Evolutionary conservation across 2,113 vertebrate genomes (phyloP).

Genomic region (Gallinago undulata): DNA sequence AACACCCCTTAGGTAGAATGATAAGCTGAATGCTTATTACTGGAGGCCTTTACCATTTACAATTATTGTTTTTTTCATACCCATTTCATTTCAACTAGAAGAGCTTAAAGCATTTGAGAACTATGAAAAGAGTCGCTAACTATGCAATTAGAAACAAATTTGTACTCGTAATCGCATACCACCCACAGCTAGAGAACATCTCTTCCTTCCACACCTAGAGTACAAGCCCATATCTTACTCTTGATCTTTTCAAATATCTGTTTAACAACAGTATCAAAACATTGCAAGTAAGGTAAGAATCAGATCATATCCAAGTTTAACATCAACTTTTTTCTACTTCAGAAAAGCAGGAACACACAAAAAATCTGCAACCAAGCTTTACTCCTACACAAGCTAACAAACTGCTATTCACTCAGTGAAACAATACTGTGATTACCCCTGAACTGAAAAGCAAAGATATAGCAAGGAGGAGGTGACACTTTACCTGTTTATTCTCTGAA

Average conservation of each 20-base stretch:
- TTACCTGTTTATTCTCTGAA: not conserved
- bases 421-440: not conserved
- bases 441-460: not conserved
- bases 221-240: not conserved
- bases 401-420: conserved; percentile 16
- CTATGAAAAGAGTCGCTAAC: not conserved
- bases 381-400: conserved; percentile 17
- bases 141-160: conserved; percentile 15
- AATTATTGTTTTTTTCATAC: not conserved
- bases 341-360: conserved; percentile 14
- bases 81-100: conserved; percentile 16
- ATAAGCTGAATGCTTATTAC: not conserved
- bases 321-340: conserved; percentile 12
- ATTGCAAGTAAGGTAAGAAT: conserved; percentile 18
- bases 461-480: not conserved
- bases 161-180: conserved; percentile 24
- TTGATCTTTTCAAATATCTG: not conserved
- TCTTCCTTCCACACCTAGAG: not conserved
- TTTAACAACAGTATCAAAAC: conserved; percentile 16
- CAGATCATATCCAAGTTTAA: conserved; percentile 30
- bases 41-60: not conserved
- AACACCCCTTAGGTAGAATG: not conserved
- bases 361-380: not conserved
- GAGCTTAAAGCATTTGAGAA: conserved; percentile 3
- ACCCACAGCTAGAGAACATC: conserved; percentile 8